Base-by-base conservation (phyloP, 2,797 vertebrate genomes). In the Nannoperca obscura region DNA sequence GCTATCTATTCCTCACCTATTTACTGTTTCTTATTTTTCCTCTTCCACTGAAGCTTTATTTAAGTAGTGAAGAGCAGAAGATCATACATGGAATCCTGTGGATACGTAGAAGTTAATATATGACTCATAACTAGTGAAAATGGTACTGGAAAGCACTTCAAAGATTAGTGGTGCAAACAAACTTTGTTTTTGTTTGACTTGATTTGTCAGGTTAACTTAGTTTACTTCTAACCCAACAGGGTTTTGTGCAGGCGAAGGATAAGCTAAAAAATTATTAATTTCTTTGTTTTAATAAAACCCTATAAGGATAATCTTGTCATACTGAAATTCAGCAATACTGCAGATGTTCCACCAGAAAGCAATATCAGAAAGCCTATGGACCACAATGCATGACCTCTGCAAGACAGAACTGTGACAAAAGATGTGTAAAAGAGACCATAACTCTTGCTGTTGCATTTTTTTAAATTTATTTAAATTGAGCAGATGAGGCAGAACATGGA, bases 61-160 rank as follows among this genome's bases (percentile, higher is more conserved):
- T 47, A 64, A 27, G 17, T 5, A 94, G 87, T 74, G 92, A 90
- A 92, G 94, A 93, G 17, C 95, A 93, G 91, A 85, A 83, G 65
- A 91, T 54, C 67, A 94, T 93, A 0, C 15, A 9, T 0, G 88
- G 88, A 71, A 94, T 93, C 42, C 88, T 87, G 86, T 94, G 94
- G 84, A 95, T 94, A 93, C 95, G 95, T 81, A 93, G 95, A 3
- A 92, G 94, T 95, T 94, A 93, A 93, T 69, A 91, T 90, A 50
- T 90, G 91, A 32, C 62, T 22, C 92, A 88, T 32, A 6, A 74
- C 15, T 36, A n/a, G 24, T 55, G 1, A 22, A 19, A 11, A 7
- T 57, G 27, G 3, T 57, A 11, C 36, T 52, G 7, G 6, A 67
- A 59, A 44, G 15, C 62, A 64, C 36, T 11, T 44, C 5, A 55